Base-by-base conservation (phyloP, 2,888 invertebrate genomes). In the Amaurobius ferox region DNA sequence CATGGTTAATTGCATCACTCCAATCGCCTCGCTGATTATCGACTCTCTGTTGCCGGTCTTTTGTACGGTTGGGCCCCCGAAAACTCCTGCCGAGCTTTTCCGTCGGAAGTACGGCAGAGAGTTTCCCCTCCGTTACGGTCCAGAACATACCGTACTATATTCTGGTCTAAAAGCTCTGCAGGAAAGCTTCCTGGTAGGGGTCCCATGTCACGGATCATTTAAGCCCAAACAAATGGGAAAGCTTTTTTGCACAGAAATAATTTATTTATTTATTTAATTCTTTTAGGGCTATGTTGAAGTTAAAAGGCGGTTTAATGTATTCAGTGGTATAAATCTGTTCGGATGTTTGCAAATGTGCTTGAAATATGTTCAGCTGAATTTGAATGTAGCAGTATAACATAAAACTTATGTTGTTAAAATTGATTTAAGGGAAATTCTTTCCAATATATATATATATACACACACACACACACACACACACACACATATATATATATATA, bases 101-200 rank as follows among this genome's bases (percentile, higher is more conserved):
- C 74, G 32, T 40, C 39, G 35, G 62, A 62, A 28, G 32, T 35
- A 26, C n/a, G 28, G 62, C 39, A 39, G 35, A 40, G n/a, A 61
- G 13, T 11, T 29, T 39, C 74, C 62, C 1, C 40, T 28, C 62
- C 74, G 62, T 61, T 62, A 74, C 30, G 62, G 28, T 74, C 35
- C 26, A 13, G 44, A 44, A 44, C 44, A 13, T 2, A 44, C 9
- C 16, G 16, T 13, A 16, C n/a, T n/a, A n/a, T n/a, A n/a, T n/a
- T n/a, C n/a, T n/a, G n/a, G n/a, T n/a, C n/a, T 44, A 6, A 44
- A 44, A 44, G 44, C 44, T 2, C 44, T 44, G 44, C 44, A 16
- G 44, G 44, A n/a, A 44, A 44, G 44, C 44, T 44, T 11, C 44
- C 16, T 16, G 9, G 44, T 13, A 44, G 44, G 6, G 16, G 44